A percentile compares a stretch with the other conserved stretches of the same genome.
These are phyloP conservation scores for Pristionchus arcanus DNA, from an alignment of 2,888 invertebrate genomes.

Conservation along the genomic window DNA sequence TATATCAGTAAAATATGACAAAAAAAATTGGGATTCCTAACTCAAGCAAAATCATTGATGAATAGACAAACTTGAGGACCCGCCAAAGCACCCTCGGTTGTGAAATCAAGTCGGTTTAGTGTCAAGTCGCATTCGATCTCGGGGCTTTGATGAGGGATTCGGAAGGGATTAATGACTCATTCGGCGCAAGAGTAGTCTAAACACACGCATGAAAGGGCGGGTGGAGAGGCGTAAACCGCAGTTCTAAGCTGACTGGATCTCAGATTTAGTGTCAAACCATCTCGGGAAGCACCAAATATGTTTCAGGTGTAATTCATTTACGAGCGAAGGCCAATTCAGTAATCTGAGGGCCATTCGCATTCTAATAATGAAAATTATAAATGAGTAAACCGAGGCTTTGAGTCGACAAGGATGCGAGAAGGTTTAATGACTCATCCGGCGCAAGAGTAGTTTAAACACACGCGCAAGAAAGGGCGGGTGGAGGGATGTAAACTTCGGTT, in stretches of 20 bases:
- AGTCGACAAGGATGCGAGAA: neutral
- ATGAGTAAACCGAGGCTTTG: conserved; percentile 22
- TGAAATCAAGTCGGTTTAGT: neutral
- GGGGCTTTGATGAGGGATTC: neutral
- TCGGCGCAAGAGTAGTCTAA: neutral
- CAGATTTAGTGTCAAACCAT: neutral
- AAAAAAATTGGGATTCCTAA: too few species aligned
- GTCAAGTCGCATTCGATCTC: neutral
- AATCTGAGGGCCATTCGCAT: too few species aligned
- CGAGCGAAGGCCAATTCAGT: too few species aligned
- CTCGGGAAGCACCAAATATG: too few species aligned
- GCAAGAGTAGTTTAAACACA: neutral
- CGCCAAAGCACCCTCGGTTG: neutral
- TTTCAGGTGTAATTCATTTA: too few species aligned
- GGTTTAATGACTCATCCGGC: conserved; percentile 18
- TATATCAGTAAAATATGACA: too few species aligned
- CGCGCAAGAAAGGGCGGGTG: neutral
- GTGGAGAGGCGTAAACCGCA: neutral
- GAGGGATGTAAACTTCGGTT: neutral
- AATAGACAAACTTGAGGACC: neutral
- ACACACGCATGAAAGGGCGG: neutral
- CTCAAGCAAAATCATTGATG: too few species aligned
- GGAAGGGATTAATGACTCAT: conserved; percentile 31
- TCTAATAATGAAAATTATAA: too few species aligned
- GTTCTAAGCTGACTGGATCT: neutral